Percentiles rank a stretch among this genome's conserved stretches.
Conservation (phyloP, 2,888 invertebrate genomes). For the Mythimna albipuncta region DNA sequence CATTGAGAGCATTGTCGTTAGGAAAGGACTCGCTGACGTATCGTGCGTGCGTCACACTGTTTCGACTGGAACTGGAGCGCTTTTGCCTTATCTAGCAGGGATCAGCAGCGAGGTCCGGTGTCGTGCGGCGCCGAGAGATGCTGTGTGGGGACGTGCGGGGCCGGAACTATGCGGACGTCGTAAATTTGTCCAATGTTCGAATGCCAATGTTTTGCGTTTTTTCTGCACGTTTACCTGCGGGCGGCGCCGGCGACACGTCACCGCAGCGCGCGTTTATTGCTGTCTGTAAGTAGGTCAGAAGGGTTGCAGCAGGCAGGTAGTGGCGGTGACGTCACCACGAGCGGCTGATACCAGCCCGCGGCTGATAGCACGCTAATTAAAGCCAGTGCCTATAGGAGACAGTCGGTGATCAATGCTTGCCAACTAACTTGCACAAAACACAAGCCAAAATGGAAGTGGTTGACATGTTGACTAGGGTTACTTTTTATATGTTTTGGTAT, state of each 20-base stretch:
- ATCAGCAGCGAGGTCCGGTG: conserved; percentile 4
- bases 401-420: background rate
- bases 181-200: conserved; percentile 51
- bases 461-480: background rate
- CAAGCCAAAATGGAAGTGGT: background rate
- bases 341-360: conserved; percentile 9
- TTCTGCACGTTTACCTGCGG: conserved; percentile 48
- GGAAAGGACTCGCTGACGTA: conserved; percentile 1
- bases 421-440: background rate
- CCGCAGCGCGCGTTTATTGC: conserved; percentile 43
- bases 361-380: conserved; percentile 17
- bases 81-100: conserved; percentile 22
- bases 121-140: background rate
- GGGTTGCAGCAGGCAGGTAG: conserved; percentile 61
- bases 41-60: background rate
- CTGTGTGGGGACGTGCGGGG: background rate
- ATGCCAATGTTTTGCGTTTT: conserved; percentile 49
- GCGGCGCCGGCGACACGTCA: conserved; percentile 59
- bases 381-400: conserved; percentile 10
- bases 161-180: conserved; percentile 55
- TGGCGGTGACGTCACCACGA: conserved; percentile 32
- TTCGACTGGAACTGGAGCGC: background rate
- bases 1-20: conserved; percentile 10
- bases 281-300: conserved; percentile 60
- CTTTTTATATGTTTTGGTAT: too few relatives aligned